Conservation (phyloP, 1,140 invertebrate species). For the Anoplophora glabripennis region DNA sequence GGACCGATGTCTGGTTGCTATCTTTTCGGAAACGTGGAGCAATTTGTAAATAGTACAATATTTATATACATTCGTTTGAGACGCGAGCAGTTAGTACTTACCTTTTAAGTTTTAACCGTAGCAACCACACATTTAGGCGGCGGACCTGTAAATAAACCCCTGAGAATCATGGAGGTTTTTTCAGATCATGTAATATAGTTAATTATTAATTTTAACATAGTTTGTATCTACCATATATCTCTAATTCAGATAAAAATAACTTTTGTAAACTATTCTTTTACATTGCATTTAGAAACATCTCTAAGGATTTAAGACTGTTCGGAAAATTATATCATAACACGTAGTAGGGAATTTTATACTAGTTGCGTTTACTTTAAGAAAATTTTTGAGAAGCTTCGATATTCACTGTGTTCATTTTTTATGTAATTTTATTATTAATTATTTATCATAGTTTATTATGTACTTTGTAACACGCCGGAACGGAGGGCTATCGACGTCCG, state of each 20-base stretch:
- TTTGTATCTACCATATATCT: conserved; percentile 30
- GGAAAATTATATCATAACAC: conserved; percentile 34
- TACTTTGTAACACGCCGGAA: background rate
- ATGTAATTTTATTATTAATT: conserved; percentile 17
- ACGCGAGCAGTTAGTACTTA: conserved; percentile 5
- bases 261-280: conserved; percentile 33
- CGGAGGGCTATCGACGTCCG: too few relatives aligned
- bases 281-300: conserved; percentile 33
- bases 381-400: conserved; percentile 15
- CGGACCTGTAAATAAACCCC: conserved; percentile 8
- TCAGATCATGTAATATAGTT: conserved; percentile 23
- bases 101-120: background rate
- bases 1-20: conserved; percentile 11
- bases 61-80: conserved; percentile 6
- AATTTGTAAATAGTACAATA: conserved; percentile 7
- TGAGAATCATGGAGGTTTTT: background rate
- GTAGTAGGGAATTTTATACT: conserved; percentile 36
- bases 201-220: conserved; percentile 25
- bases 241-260: conserved; percentile 20
- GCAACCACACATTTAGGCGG: conserved; percentile 14
- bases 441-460: conserved; percentile 22
- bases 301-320: conserved; percentile 37
- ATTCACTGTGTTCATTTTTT: conserved; percentile 17
- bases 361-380: conserved; percentile 32
- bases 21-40: background rate